Evolutionary conservation across 1,140 invertebrate genomes (phyloP), one percentile per base, ranked within the genome.

Genomic region (Caenorhabditis inopinata): DNA sequence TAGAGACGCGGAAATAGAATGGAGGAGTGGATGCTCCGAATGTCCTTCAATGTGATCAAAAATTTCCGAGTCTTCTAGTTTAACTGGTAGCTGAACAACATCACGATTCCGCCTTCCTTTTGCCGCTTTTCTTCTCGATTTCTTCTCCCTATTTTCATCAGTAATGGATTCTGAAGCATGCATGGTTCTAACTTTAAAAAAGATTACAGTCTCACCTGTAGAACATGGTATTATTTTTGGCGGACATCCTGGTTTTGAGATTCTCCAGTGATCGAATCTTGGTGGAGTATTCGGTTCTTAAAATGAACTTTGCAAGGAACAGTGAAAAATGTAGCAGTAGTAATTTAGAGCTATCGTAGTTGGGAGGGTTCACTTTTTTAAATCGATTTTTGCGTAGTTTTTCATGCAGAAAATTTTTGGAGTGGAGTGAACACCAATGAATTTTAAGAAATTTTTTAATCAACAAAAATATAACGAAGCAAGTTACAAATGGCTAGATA

Each of bases 141-240:
- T 29, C 12, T 25, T 51, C 16, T 75, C 48, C 14, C 58, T 1
- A 21, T 68, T 68, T 7, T 18, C 58, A 68, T 68, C 58, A 18
- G 18, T 29, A 1, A 18, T 68, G n/a, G 58, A 18, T 0, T 7
- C 58, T 68, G 32, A 68, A 68, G 38, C 5, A 42, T 42, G 5
- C 16, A 6, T 27, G 5, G 5, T 21, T 16, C 49, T 6, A 5
- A 53, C 27, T 27, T 23, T 27, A 7, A 7, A 5, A 11, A 16
- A 21, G 11, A 5, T 53, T 21, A 23, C 6, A 53, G 21, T 11
- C 11, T 53, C 16, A 49, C 74, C 45, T 49, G 11, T 75, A 25
- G 45, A 51, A 6, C 74, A 48, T 35, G 45, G 18, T 25, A 49
- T 75, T 47, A 51, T 75, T n/a, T 42, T 49, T 38, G 76, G 48